phyloP scores from a whole-genome alignment of 1,140 invertebrate genomes.

The Drosophila sp. region DNA sequence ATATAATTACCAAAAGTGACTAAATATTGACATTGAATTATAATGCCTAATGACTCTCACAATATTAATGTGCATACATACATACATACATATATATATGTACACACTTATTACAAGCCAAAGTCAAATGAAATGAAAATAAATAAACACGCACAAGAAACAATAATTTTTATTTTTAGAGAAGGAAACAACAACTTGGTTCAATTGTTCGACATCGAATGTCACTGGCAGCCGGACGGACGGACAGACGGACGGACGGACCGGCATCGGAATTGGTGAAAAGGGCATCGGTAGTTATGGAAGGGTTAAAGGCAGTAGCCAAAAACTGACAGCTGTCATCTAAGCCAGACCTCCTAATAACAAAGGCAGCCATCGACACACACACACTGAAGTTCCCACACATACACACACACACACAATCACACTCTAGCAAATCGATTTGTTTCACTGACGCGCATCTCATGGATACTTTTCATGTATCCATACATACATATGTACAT shows the following conservation, averaged over 20 bases:
- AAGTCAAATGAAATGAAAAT: conserved; percentile 39
- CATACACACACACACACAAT: background rate
- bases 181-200: conserved; percentile 20
- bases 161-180: conserved; percentile 26
- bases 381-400: background rate
- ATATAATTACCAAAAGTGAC: conserved; percentile 25
- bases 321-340: conserved; percentile 38
- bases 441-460: conserved; percentile 53
- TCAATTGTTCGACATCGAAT: conserved; percentile 11
- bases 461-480: conserved; percentile 28
- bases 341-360: conserved; percentile 22
- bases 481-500: conserved; percentile 24
- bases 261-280: background rate
- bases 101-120: conserved; percentile 15
- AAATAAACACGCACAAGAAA: conserved; percentile 42
- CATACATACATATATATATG: background rate
- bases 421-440: conserved; percentile 51
- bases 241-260: conserved; percentile 1
- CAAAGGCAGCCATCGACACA: conserved; percentile 21
- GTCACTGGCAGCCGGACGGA: conserved; percentile 36
- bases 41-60: conserved; percentile 52
- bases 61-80: conserved; percentile 52
- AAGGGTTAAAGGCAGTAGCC: conserved; percentile 36
- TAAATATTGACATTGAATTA: conserved; percentile 78
- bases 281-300: conserved; percentile 17